Evolutionary conservation across 2,797 vertebrate genomes (phyloP).

Genomic region (Melanogrammus aeglefinus): DNA sequence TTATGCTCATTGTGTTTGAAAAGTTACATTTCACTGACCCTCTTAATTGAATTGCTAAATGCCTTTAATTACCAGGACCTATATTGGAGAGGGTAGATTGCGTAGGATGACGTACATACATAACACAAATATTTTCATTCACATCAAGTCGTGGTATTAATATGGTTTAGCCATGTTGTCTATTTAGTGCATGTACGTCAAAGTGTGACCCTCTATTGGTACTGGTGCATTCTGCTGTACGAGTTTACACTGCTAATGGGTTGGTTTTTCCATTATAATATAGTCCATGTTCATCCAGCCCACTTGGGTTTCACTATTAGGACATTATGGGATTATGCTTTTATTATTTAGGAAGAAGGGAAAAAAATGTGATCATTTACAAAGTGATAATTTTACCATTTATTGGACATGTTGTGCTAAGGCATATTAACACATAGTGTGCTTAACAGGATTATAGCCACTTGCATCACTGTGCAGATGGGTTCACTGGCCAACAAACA

Average conservation of each 20-base stretch:
- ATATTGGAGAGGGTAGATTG: background rate
- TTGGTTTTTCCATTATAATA: too few relatives aligned
- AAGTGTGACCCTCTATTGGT: background rate
- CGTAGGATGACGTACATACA: background rate
- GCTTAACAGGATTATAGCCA: slow-evolving; percentile 34
- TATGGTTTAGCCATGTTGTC: background rate
- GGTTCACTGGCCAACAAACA: slow-evolving; percentile 13
- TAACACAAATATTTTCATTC: background rate
- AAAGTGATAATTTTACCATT: slow-evolving; percentile 37
- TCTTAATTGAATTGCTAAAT: background rate
- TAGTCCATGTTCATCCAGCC: too few relatives aligned
- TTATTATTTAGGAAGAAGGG: background rate
- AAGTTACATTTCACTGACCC: background rate
- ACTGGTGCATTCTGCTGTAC: background rate
- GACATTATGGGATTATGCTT: background rate
- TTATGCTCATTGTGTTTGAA: background rate
- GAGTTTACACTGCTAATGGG: background rate
- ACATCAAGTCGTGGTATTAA: background rate
- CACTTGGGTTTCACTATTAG: background rate
- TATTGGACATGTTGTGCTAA: slow-evolving; percentile 58
- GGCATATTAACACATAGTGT: slow-evolving; percentile 50
- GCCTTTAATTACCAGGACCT: background rate
- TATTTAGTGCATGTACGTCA: background rate
- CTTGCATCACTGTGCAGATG: slow-evolving; percentile 35
- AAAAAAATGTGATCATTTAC: background rate